phyloP scores from a whole-genome alignment of 2,113 vertebrate species.

The Thermophis baileyi region DNA sequence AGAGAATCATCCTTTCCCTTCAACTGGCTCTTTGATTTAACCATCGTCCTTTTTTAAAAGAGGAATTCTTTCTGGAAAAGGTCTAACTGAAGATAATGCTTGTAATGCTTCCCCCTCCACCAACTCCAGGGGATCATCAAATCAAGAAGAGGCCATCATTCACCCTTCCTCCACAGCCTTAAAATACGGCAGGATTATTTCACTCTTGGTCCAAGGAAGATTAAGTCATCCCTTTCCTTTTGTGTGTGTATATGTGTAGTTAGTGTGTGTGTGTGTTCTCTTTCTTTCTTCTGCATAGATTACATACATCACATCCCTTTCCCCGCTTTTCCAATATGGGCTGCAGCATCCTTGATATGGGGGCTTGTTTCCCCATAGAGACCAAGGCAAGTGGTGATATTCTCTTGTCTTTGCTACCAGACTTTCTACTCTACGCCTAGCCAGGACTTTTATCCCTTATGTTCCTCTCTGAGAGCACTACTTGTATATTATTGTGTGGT shows the following conservation, averaged over 20 bases:
- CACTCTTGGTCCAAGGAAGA: neutral
- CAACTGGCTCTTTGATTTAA: constrained; percentile 26
- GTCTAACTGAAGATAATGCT: constrained; percentile 20
- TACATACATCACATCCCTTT: neutral
- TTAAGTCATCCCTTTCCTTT: neutral
- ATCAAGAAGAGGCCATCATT: neutral
- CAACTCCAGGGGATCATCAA: neutral
- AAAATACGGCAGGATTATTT: neutral
- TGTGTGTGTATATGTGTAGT: neutral
- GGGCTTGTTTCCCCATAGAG: neutral
- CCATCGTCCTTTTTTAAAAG: constrained; percentile 42
- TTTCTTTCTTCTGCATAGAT: neutral
- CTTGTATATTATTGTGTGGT: neutral
- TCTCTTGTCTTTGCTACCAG: neutral
- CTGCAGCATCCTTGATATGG: neutral
- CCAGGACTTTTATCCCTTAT: neutral
- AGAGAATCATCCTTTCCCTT: neutral
- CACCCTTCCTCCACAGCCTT: neutral
- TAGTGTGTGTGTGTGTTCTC: neutral
- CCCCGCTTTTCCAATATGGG: neutral
- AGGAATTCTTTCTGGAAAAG: constrained; percentile 48
- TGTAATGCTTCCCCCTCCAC: neutral
- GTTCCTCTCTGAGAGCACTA: neutral
- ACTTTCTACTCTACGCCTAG: neutral
- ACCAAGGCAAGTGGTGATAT: neutral